Base-by-base conservation (phyloP, 2,888 invertebrate species). In the Troides helena region DNA sequence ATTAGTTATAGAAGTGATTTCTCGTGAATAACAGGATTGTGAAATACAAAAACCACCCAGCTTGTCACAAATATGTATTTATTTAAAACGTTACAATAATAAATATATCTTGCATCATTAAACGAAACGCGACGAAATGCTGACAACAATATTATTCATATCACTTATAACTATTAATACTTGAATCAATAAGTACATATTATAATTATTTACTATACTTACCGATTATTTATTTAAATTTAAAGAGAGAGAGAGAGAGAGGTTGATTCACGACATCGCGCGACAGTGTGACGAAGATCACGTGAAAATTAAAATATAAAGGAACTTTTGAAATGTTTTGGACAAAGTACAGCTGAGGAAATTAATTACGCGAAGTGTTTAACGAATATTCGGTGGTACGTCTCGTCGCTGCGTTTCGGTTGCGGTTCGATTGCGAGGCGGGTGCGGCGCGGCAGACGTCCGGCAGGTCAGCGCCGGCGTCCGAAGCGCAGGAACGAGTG, bases 401-500 rank as follows among this genome's bases (percentile, higher is more conserved):
- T 73, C 67, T 74, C 70, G 75, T 76, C 73, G 77, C 72, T 74
- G 76, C 75, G 74, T 71, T 73, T 72, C 77, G 76, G 68, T 73
- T 61, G 73, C 74, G 77, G 71, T 74, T 70, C 57, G 56, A 73
- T 71, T 70, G 69, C 46, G 71, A 5, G 69, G 73, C 57, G 66
- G 59, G 60, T 66, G 62, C 39, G 72, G 73, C 77, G 77, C 76
- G 65, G 72, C 56, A 65, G 74, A 71, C 60, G 71, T 65, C 66
- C 67, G 53, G 68, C 72, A 70, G 73, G 88, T 92, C 95, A 95
- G 93, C 96, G 96, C 84, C 96, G 95, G 85, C 96, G 95, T 69
- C 98, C 98, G 86, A 98, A 98, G 81, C 97, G 95, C 78, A 98
- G 94, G 92, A 98, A 98, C 69, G 97, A 97, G 89, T 98, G 98